These are phyloP conservation scores for Kryptolebias ocellatus DNA, from an alignment of 2,797 vertebrate genomes.

Conservation along the genomic window DNA sequence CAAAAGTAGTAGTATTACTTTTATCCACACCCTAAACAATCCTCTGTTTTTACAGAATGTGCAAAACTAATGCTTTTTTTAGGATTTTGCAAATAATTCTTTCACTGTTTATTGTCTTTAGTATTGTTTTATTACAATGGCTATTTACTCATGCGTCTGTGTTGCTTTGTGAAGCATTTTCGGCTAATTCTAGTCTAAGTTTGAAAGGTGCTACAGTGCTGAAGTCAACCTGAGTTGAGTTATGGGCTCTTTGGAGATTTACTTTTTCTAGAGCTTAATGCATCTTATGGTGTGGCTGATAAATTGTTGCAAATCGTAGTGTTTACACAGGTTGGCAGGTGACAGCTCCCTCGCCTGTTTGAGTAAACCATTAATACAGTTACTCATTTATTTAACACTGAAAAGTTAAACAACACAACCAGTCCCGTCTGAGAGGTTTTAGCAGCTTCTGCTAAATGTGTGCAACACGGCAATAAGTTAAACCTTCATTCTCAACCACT, in stretches of 20 bases:
- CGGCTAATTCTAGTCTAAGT: too few relatives aligned
- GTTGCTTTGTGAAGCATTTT: too few relatives aligned
- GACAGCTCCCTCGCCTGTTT: slow-evolving; percentile 7
- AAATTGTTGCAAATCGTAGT: slow-evolving; percentile 10
- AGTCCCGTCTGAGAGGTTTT: background rate
- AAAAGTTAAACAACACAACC: slow-evolving; percentile 15
- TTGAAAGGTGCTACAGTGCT: too few relatives aligned
- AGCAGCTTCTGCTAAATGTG: slow-evolving; percentile 6
- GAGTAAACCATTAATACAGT: slow-evolving; percentile 31
- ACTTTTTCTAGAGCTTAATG: background rate
- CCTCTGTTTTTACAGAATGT: too few relatives aligned
- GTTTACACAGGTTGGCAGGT: slow-evolving; percentile 28
- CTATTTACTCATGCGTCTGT: too few relatives aligned
- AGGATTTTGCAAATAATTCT: too few relatives aligned
- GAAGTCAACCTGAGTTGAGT: too few relatives aligned
- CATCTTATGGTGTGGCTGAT: background rate
- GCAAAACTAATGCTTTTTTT: too few relatives aligned
- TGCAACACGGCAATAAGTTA: slow-evolving; percentile 33
- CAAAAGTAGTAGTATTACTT: too few relatives aligned
- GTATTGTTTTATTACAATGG: too few relatives aligned
- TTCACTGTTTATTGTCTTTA: too few relatives aligned
- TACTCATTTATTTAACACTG: slow-evolving; percentile 51
- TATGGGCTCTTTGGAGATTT: slow-evolving; percentile 8
- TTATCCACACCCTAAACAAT: too few relatives aligned
- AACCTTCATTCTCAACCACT: slow-evolving; percentile 14